A percentile compares a stretch with the other conserved stretches of the same genome.
Conservation (phyloP, 1,140 invertebrate species). For the Micrasema longulum region DNA sequence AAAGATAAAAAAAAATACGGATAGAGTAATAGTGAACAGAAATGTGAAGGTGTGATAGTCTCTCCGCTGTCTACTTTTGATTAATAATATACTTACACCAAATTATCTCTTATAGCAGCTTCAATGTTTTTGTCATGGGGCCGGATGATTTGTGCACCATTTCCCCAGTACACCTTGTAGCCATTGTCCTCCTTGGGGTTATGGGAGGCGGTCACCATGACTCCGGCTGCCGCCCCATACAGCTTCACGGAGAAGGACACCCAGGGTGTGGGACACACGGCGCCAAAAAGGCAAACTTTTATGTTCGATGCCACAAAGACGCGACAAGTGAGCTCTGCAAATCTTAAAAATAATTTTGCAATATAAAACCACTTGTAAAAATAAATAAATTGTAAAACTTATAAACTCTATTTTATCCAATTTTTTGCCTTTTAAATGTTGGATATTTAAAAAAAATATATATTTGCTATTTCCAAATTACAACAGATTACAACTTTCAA, state of each 20-base stretch:
- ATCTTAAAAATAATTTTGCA: slow-evolving; percentile 66
- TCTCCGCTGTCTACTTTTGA: no score
- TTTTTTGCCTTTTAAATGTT: no score
- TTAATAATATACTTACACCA: slow-evolving; percentile 70
- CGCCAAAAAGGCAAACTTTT: slow-evolving; percentile 86
- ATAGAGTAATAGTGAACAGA: no score
- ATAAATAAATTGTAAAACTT: neutral
- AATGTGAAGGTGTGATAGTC: no score
- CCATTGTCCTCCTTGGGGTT: slow-evolving; percentile 99
- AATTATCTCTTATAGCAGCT: slow-evolving; percentile 80
- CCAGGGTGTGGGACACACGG: slow-evolving; percentile 92
- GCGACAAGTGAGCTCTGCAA: slow-evolving; percentile 89
- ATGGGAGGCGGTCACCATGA: slow-evolving; percentile 98
- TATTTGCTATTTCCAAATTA: no score
- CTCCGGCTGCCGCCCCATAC: slow-evolving; percentile 80
- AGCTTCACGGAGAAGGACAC: slow-evolving; percentile 85
- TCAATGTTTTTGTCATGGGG: slow-evolving; percentile 94
- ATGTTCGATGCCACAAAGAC: slow-evolving; percentile 85
- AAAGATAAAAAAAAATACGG: no score
- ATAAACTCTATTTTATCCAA: no score
- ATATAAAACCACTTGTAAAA: neutral
- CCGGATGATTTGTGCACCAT: slow-evolving; percentile 95
- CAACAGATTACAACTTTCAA: no score
- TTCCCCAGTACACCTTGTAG: slow-evolving; percentile 97
- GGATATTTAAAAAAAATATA: no score